A percentile compares a stretch with the other conserved stretches of the same genome.
These are phyloP conservation scores for Parnassius mnemosyne DNA, from an alignment of 2,888 invertebrate species.

Conservation along the genomic window DNA sequence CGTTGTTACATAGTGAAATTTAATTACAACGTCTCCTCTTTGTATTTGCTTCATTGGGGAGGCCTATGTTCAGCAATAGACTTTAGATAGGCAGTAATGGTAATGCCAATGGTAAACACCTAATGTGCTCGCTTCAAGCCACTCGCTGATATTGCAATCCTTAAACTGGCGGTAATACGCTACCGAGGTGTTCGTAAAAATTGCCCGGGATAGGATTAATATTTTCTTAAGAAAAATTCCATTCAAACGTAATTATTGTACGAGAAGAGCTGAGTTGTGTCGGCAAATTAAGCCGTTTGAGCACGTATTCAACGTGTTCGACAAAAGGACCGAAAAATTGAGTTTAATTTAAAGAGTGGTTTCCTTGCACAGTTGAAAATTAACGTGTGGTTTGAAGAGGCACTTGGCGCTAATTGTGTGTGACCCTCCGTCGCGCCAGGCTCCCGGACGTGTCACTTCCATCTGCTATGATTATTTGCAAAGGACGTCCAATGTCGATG, in stretches of 20 bases:
- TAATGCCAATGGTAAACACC: too few species aligned
- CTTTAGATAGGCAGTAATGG: too few species aligned
- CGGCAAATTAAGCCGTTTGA: constrained; percentile 51
- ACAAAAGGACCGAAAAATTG: constrained; percentile 52
- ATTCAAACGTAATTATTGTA: constrained; percentile 49
- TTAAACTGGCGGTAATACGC: constrained; percentile 34
- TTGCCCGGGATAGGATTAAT: constrained; percentile 26
- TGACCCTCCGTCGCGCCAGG: constrained; percentile 40
- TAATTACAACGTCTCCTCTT: too few species aligned
- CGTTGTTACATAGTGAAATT: too few species aligned
- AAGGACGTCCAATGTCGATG: constrained; percentile 39
- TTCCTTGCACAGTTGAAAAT: constrained; percentile 57
- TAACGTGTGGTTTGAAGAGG: constrained; percentile 57
- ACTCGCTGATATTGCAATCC: too few species aligned
- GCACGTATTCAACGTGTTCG: constrained; percentile 36
- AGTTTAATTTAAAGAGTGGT: constrained; percentile 63
- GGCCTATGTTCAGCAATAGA: too few species aligned
- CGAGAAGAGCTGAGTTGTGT: constrained; percentile 43
- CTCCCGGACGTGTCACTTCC: constrained; percentile 40
- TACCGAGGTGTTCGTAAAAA: not conserved
- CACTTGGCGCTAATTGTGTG: constrained; percentile 68
- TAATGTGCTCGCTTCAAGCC: too few species aligned
- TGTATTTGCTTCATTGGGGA: too few species aligned
- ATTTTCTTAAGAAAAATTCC: constrained; percentile 41
- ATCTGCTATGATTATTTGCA: constrained; percentile 40